These are phyloP conservation scores for Ibidorhyncha struthersii DNA, from an alignment of 2,113 vertebrate species.

Conservation along the genomic window DNA sequence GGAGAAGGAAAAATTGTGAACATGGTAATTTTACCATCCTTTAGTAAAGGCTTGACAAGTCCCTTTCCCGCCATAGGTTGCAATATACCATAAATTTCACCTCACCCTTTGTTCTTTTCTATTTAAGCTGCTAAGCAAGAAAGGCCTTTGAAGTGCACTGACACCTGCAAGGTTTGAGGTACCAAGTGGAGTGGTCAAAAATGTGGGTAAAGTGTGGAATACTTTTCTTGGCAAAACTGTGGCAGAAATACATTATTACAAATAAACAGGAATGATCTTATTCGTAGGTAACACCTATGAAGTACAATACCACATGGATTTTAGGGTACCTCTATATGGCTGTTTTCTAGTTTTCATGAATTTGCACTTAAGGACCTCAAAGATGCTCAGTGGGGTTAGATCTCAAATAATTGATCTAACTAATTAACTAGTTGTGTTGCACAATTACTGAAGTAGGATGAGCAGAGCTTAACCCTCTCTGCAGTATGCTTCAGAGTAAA, in stretches of 20 bases:
- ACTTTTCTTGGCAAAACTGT: background rate
- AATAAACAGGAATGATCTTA: background rate
- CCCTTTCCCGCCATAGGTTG: fast-evolving
- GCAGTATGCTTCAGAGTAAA: background rate
- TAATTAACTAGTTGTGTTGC: background rate
- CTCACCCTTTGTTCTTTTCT: background rate
- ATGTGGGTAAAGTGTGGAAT: background rate
- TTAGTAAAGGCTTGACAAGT: background rate
- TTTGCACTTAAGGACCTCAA: background rate
- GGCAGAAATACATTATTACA: background rate
- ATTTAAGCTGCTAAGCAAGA: background rate
- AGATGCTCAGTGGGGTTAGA: background rate
- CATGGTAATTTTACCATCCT: background rate
- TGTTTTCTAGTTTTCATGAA: background rate
- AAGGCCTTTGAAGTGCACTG: background rate
- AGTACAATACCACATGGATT: background rate
- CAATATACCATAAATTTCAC: background rate
- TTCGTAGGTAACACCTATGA: background rate
- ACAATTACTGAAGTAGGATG: background rate
- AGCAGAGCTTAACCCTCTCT: background rate
- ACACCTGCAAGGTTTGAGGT: background rate
- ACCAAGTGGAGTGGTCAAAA: background rate
- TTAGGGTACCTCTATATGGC: background rate
- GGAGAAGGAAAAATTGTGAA: background rate
- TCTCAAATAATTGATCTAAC: background rate